A percentile compares a stretch with the other conserved stretches of the same genome.
phyloP scores from a whole-genome alignment of 2,113 vertebrate species.

The Amazona guildingii region DNA sequence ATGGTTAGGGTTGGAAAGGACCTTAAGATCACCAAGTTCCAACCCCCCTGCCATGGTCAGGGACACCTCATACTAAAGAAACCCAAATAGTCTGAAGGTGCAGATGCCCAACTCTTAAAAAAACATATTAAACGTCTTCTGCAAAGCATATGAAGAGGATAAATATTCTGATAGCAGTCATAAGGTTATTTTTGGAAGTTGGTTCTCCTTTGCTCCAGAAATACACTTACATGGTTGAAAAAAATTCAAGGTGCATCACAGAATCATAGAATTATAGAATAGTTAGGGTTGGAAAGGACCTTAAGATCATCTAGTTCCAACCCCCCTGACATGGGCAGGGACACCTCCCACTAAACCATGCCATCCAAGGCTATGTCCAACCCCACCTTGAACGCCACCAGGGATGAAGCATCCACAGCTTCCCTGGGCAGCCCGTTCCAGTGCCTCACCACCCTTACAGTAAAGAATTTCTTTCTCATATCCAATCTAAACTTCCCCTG shows the following conservation, averaged over 20 bases:
- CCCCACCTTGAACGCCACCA: too few species aligned
- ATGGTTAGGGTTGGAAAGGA: neutral
- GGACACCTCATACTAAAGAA: neutral
- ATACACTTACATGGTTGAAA: constrained; percentile 71
- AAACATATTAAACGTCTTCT: constrained; percentile 76
- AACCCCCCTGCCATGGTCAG: neutral
- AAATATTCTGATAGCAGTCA: constrained; percentile 76
- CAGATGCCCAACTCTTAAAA: constrained; percentile 72
- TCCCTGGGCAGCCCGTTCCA: too few species aligned
- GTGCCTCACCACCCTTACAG: too few species aligned
- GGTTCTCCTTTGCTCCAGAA: constrained; percentile 77
- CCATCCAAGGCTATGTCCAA: too few species aligned
- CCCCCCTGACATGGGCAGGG: too few species aligned
- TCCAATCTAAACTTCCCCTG: too few species aligned
- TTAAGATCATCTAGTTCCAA: too few species aligned
- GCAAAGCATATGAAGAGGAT: constrained; percentile 76
- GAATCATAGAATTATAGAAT: too few species aligned
- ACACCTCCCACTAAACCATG: too few species aligned
- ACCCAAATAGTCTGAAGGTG: constrained; percentile 54
- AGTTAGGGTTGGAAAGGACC: too few species aligned
- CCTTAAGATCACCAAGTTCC: neutral
- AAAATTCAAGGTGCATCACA: constrained; percentile 39
- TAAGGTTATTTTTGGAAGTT: constrained; percentile 67
- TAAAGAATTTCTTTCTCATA: too few species aligned
- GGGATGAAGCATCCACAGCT: too few species aligned